phyloP scores from a whole-genome alignment of 2,113 vertebrate species.

The Genyomyrus donnyi region DNA sequence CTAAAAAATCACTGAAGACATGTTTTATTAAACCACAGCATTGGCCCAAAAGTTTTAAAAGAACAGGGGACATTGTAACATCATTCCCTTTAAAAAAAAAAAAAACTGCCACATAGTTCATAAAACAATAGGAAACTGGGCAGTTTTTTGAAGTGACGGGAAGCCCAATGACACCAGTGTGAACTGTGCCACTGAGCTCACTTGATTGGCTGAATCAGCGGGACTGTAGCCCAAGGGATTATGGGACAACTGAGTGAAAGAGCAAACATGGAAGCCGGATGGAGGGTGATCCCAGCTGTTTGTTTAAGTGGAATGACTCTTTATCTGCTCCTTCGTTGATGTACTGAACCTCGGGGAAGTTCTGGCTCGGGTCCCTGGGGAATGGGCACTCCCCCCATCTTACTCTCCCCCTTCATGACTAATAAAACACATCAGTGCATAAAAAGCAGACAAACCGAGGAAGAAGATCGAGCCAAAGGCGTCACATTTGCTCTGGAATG shows the following conservation, averaged over 20 bases:
- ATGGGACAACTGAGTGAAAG: neutral
- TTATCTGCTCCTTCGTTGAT: neutral
- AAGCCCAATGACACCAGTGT: neutral
- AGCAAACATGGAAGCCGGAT: neutral
- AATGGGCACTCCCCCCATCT: neutral
- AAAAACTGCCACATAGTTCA: neutral
- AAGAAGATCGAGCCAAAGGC: neutral
- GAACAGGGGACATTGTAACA: neutral
- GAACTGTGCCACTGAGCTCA: neutral
- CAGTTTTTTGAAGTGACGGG: neutral
- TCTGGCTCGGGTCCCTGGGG: neutral
- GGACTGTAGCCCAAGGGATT: neutral
- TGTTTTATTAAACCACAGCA: neutral
- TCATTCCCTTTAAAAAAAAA: neutral
- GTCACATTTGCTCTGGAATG: neutral
- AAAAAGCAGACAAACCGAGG: neutral
- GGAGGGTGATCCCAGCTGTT: neutral
- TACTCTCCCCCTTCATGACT: neutral
- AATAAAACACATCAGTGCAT: neutral
- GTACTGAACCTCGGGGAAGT: neutral
- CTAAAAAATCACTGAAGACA: neutral
- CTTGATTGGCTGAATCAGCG: neutral
- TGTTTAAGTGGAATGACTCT: neutral
- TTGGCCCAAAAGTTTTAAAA: neutral
- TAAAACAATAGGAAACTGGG: neutral